Base-by-base conservation (phyloP, 2,113 vertebrate species). In the Mungos mungo region DNA sequence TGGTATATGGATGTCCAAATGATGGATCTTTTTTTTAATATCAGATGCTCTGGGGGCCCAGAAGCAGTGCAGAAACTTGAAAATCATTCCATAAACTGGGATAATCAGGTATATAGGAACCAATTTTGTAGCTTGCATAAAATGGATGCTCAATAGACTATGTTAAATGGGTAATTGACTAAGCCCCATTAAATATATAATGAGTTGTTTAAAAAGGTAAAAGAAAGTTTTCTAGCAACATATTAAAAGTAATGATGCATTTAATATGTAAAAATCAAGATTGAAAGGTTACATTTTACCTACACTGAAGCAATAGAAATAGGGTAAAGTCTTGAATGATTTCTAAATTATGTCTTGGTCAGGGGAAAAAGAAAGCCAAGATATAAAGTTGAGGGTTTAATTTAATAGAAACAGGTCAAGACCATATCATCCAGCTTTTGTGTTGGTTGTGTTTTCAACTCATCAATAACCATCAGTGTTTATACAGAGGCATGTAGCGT, bases 351-450 rank as follows among this genome's bases (percentile, higher is more conserved):
- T 7, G 31, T 90, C 25, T 96, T 72, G 33, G 5, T 86, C 0
- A 0, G 16, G 57, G 92, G 50, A 45, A 68, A 94, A 96, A 88
- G 7, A 45, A 86, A 93, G 38, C 15, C n/a, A 65, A 96, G 79
- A 41, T 79, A 47, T 4, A 66, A 69, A 97, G 92, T 11, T 82
- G 68, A 87, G 80, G 47, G 83, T 88, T 89, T 92, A 83, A 96
- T 93, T 91, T 87, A 47, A 82, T 33, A 38, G 27, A 83, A 95
- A 63, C 72, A 90, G 65, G 60, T 94, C 45, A 76, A 65, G 90
- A 93, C 12, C 86, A 29, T 13, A n/a, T 47, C 63, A 60, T 12
- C 1, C 15, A 87, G 12, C 14, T 52, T 94, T 74, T 50, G 16
- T 90, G 8, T 4, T 15, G 10, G 4, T 2, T 50, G 41, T 80